These are phyloP conservation scores for Branchellion lobata DNA, from an alignment of 2,888 invertebrate species.

Conservation along the genomic window DNA sequence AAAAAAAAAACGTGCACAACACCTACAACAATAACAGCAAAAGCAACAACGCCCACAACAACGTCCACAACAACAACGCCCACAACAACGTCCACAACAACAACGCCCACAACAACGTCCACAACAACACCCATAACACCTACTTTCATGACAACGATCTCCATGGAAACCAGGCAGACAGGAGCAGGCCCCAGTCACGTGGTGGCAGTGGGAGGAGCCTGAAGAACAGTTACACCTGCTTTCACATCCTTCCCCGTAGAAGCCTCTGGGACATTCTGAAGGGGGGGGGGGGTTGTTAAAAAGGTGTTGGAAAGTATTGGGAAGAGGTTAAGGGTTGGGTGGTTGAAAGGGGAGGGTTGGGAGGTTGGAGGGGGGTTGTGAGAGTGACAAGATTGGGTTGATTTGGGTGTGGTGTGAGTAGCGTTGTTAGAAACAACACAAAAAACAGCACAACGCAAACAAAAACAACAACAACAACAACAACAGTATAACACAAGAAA, in stretches of 20 bases:
- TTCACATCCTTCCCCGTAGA: neutral
- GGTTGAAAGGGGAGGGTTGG: too few relatives aligned
- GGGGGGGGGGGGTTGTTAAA: neutral
- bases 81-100: neutral
- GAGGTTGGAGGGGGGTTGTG: too few relatives aligned
- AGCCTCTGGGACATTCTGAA: neutral
- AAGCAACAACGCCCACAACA: neutral
- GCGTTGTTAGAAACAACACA: too few relatives aligned
- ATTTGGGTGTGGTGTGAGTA: too few relatives aligned
- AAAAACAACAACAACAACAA: too few relatives aligned
- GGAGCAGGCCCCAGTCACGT: neutral
- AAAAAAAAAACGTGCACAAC: too few relatives aligned
- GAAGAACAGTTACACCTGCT: neutral
- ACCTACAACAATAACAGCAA: neutral
- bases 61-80: neutral
- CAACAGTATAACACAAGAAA: too few relatives aligned
- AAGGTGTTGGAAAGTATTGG: too few relatives aligned
- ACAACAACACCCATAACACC: too few relatives aligned
- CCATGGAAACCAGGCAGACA: neutral
- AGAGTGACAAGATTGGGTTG: too few relatives aligned
- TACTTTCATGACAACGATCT: neutral
- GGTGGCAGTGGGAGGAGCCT: neutral
- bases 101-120: neutral
- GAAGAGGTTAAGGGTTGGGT: too few relatives aligned
- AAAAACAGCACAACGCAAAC: too few relatives aligned